These are phyloP conservation scores for Bothrops jararaca DNA, from an alignment of 2,113 vertebrate species.

Conservation along the genomic window DNA sequence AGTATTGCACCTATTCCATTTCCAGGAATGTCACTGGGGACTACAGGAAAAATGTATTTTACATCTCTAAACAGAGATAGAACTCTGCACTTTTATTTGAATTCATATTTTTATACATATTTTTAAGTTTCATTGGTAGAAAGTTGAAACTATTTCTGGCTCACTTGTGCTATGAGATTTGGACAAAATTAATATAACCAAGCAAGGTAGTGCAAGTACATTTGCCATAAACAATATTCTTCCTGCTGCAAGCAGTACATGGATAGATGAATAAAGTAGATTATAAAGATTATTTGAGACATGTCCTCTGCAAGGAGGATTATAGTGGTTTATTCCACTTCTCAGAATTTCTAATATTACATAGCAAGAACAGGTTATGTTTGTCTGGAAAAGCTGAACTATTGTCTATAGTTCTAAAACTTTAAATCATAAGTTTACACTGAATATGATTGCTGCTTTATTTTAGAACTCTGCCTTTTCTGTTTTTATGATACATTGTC, in stretches of 20 bases:
- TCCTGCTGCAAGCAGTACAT: constrained; percentile 33
- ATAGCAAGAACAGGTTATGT: constrained; percentile 34
- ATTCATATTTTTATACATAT: not conserved
- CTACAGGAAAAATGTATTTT: not conserved
- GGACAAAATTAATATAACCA: not conserved
- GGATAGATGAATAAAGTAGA: not conserved
- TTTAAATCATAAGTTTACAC: not conserved
- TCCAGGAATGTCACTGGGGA: not conserved
- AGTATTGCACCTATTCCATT: not conserved
- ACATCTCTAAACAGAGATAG: not conserved
- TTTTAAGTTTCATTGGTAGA: not conserved
- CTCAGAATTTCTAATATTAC: constrained; percentile 54
- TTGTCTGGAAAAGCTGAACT: constrained; percentile 30
- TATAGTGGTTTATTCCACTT: constrained; percentile 36
- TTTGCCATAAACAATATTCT: constrained; percentile 17
- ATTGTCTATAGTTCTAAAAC: not conserved
- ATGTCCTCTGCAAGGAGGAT: not conserved
- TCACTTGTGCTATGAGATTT: not conserved
- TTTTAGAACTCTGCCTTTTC: not conserved
- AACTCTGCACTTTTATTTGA: not conserved
- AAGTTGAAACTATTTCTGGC: not conserved
- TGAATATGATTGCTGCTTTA: not conserved
- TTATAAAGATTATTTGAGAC: constrained; percentile 43
- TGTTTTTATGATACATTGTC: not conserved
- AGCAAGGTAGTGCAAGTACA: not conserved